Evolutionary conservation across 2,113 vertebrate genomes (phyloP).

Genomic region (Anguilla rostrata): DNA sequence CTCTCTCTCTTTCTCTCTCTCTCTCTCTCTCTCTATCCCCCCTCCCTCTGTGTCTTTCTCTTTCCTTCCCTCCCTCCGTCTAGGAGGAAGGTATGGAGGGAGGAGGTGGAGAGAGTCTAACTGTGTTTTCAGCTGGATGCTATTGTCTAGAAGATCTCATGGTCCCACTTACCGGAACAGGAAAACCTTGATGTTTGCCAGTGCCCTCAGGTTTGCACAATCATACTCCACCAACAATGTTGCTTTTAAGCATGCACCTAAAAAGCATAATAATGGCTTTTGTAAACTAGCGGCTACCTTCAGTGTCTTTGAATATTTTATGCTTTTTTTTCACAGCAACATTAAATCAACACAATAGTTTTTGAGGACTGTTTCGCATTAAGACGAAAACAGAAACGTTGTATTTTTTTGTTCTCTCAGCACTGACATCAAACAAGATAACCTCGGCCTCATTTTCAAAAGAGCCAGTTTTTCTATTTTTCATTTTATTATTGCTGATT

Average conservation of each 20-base stretch:
- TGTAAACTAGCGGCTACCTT: background rate
- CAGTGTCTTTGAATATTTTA: background rate
- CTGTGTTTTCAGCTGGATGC: background rate
- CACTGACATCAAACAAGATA: background rate
- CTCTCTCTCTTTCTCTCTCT: slow-evolving; percentile 22
- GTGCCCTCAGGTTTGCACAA: background rate
- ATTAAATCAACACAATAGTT: background rate
- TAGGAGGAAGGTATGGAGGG: background rate
- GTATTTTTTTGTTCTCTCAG: background rate
- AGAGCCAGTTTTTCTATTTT: background rate
- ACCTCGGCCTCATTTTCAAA: background rate
- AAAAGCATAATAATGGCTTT: background rate
- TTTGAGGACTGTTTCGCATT: too few species aligned
- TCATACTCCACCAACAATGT: background rate
- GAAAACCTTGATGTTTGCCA: background rate
- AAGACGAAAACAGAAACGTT: too few species aligned
- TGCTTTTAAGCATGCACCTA: background rate
- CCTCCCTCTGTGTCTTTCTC: background rate
- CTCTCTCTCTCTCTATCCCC: background rate
- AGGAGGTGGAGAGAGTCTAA: background rate
- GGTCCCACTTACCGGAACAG: background rate
- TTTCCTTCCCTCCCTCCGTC: slow-evolving; percentile 30
- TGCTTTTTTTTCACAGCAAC: background rate
- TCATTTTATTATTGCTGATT: too few species aligned
- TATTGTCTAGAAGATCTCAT: background rate